These are phyloP conservation scores for Neoaliturus tenellus DNA, from an alignment of 2,888 invertebrate genomes.

Conservation along the genomic window DNA sequence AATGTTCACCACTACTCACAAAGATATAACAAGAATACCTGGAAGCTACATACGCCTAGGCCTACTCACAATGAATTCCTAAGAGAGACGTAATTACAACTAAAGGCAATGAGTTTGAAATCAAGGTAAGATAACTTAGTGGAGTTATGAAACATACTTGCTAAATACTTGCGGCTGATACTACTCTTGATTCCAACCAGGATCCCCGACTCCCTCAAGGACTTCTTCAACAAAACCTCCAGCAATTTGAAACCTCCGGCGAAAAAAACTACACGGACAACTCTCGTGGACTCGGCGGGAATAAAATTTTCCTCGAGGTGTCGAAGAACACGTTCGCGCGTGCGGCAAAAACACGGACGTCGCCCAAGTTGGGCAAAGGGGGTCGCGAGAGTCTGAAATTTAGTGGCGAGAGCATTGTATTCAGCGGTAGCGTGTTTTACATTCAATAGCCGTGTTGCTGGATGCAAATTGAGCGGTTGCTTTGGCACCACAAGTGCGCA, in stretches of 20 bases:
- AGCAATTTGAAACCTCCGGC: conserved; percentile 2
- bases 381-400: background rate
- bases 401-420: conserved; percentile 37
- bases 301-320: background rate
- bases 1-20: too few relatives aligned
- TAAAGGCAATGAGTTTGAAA: too few relatives aligned
- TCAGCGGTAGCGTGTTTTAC: conserved; percentile 49
- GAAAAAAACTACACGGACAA: background rate
- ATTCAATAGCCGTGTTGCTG: conserved; percentile 45
- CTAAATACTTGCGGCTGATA: too few relatives aligned
- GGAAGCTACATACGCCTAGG: too few relatives aligned
- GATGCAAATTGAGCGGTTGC: conserved; percentile 49
- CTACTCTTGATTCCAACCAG: background rate
- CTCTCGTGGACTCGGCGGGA: background rate
- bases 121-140: too few relatives aligned
- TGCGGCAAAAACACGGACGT: conserved; percentile 5
- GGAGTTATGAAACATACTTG: too few relatives aligned
- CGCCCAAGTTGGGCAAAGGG: background rate
- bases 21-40: too few relatives aligned
- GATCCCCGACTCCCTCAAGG: background rate
- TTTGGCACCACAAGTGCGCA: conserved; percentile 34
- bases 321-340: conserved; percentile 19
- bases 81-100: too few relatives aligned
- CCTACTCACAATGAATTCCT: too few relatives aligned
- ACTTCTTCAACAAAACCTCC: background rate